A percentile compares a stretch with the other conserved stretches of the same genome.
phyloP scores from a whole-genome alignment of 2,113 vertebrate genomes.

The Arizona elegans region DNA sequence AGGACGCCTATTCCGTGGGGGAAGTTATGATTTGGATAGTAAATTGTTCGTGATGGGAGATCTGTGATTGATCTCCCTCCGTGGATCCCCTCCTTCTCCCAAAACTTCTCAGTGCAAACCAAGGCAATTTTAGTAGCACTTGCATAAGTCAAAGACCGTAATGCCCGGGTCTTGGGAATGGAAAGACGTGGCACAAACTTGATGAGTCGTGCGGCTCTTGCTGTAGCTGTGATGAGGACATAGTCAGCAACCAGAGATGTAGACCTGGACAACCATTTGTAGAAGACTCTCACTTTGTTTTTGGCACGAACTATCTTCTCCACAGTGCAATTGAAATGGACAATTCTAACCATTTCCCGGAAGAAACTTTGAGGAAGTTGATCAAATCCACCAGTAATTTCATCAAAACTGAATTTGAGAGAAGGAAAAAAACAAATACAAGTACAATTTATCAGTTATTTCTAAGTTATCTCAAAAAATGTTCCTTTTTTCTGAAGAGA shows the following conservation, averaged over 20 bases:
- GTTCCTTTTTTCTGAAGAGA: not conserved
- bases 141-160: slow-evolving; percentile 72
- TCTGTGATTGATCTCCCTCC: slow-evolving; percentile 77
- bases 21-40: slow-evolving; percentile 79
- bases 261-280: not conserved
- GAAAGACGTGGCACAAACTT: slow-evolving; percentile 73
- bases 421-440: not conserved
- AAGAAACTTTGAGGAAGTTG: slow-evolving; percentile 31
- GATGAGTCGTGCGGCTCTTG: slow-evolving; percentile 74
- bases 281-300: not conserved
- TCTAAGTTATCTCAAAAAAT: not conserved
- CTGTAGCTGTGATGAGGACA: slow-evolving; percentile 51
- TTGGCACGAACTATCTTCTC: not conserved
- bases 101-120: slow-evolving; percentile 74
- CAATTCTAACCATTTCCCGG: not conserved
- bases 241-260: not conserved
- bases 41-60: slow-evolving; percentile 72
- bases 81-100: slow-evolving; percentile 73
- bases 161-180: slow-evolving; percentile 66
- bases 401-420: slow-evolving; percentile 25
- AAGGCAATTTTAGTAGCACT: slow-evolving; percentile 78
- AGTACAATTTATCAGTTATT: not conserved
- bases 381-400: slow-evolving; percentile 35
- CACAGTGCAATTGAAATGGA: slow-evolving; percentile 5
- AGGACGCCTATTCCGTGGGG: slow-evolving; percentile 61